Evolutionary conservation across 2,888 invertebrate genomes (phyloP), one percentile per base, ranked within the genome.

Genomic region (Acleris cristana): DNA sequence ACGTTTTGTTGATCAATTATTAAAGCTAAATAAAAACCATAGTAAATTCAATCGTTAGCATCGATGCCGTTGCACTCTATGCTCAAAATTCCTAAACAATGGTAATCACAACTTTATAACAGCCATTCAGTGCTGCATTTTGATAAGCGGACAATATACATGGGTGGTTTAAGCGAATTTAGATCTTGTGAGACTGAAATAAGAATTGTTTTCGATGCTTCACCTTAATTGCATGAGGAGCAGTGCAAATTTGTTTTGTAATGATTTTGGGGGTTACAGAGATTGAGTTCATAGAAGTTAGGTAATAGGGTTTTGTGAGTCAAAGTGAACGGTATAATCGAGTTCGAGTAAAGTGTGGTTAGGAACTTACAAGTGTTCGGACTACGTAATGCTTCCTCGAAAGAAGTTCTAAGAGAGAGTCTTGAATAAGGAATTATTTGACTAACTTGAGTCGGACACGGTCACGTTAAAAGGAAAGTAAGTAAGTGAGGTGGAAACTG

Each of bases 281-380:
- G 30, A 56, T 49, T 56, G 40, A 23, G 8, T 54, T 65, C 48
- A 53, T 59, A 16, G 26, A 55, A 60, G 54, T 65, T 65, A 40
- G 14, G 55, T 48, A 60, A 59, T 58, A 23, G 60, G 45, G 45
- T 45, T 48, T 58, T 26, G 26, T 14, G 23, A 45, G 18, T 26
- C 23, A 57, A 16, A 45, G 58, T 21, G 23, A n/a, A 26, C 21
- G 8, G 12, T 51, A 21, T 12, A 7, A 21, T 21, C 18, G 2
- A 18, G 16, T 48, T 21, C 10, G 12, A 8, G 16, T n/a, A 18
- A 48, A 48, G 48, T 48, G 48, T 3, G 14, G 51, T 51, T 2
- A 19, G 19, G 2, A 21, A 51, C 21, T 51, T 51, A 18, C 4
- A 51, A 51, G 51, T 51, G 51, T 10, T 21, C 10, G 14, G 21